Base-by-base conservation (phyloP, 2,797 vertebrate species). In the Psittacula derbiana region DNA sequence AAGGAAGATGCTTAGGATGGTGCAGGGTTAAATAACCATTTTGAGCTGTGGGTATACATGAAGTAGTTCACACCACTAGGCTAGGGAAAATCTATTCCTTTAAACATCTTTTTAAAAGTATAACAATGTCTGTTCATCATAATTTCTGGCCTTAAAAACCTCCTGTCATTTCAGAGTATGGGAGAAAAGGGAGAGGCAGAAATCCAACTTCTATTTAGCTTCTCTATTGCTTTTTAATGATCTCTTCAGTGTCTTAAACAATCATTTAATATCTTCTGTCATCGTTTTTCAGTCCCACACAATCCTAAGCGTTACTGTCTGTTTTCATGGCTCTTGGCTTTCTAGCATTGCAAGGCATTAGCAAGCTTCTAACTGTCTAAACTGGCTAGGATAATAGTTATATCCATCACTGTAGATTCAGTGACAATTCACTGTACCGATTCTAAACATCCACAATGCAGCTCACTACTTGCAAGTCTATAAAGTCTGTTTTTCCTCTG, bases 221-320 rank as follows among this genome's bases (percentile, higher is more conserved):
- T 93, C 86, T 86, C 67, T 71, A 76, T 84, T 80, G 73, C 76
- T 85, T 93, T 94, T 95, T 96, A 96, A 96, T 84, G 88, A 86
- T 67, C 80, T 84, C 55, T 73, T 76, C 70, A 69, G 55, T 30
- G 0, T 80, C 78, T 88, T 70, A 95, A 86, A 90, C 14, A 80
- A 71, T 76, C 52, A 90, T 93, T 94, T 97, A 92, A 94, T 93
- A 92, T 80, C 76, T 70, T 86, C 73, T 73, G 80, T 67, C 90
- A 86, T 76, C 1, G 8, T 94, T 82, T 95, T 79, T 90, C 76
- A 67, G 60, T 90, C 81, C 62, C 82, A 80, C 76, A 36, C 38
- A 79, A 67, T 69, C 33, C 44, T 71, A 15, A 92, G 61, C 0
- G 0, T 71, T 92, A 47, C 46, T 86, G 27, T 30, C 43, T 75